Evolutionary conservation across 2,113 vertebrate genomes (phyloP).

Genomic region (Todiramphus chloris): DNA sequence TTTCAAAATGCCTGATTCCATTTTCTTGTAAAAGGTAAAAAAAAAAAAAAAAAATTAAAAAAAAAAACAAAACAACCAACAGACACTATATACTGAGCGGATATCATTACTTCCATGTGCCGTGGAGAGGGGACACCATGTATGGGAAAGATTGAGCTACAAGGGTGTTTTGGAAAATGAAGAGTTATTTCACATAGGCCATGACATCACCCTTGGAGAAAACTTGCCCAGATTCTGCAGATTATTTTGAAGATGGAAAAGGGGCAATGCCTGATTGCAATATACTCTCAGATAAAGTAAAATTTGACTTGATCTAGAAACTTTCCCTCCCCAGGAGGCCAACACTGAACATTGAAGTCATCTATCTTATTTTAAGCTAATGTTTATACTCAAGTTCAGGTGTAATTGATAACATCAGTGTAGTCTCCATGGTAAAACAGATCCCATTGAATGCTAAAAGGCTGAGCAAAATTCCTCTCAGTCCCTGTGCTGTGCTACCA

Average conservation of each 20-base stretch:
- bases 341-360: background rate
- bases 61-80: background rate
- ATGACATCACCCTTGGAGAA: constrained; percentile 16
- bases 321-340: background rate
- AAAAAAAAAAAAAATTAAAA: background rate
- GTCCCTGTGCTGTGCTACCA: too few relatives aligned
- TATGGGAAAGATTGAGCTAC: constrained; percentile 48
- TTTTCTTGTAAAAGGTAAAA: constrained; percentile 29
- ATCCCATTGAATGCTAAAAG: too few relatives aligned
- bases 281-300: background rate
- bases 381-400: too few relatives aligned
- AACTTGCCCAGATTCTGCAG: constrained; percentile 48
- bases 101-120: background rate
- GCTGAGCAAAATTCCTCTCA: too few relatives aligned
- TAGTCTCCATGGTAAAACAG: too few relatives aligned
- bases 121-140: constrained; percentile 28
- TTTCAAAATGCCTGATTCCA: constrained; percentile 57
- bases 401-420: too few relatives aligned
- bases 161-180: constrained; percentile 18
- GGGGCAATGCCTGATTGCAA: background rate
- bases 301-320: background rate
- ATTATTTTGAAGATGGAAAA: constrained; percentile 48
- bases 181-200: background rate
- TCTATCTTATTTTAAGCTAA: too few relatives aligned
- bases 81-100: background rate